Evolutionary conservation across 1,140 invertebrate genomes (phyloP).

Genomic region (Dreissena polymorpha): DNA sequence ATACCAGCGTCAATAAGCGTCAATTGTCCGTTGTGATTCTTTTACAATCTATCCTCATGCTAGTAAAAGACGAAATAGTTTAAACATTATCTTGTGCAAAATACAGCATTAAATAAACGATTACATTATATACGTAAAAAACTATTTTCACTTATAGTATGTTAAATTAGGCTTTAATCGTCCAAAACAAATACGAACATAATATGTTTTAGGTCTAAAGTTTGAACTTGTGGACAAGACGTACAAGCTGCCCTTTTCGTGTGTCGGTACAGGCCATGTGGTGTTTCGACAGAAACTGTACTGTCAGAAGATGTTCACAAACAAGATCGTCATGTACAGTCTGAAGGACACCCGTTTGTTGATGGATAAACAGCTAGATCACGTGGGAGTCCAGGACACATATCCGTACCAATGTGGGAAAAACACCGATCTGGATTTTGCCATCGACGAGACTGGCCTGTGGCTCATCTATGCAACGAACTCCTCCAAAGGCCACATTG

Average conservation of each 20-base stretch:
- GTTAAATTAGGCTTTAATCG: no score
- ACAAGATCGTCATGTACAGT: constrained; percentile 70
- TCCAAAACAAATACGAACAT: no score
- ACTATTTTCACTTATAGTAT: no score
- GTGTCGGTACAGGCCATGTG: constrained; percentile 73
- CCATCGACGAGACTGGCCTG: constrained; percentile 73
- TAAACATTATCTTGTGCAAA: no score
- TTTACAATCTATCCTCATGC: no score
- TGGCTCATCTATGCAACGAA: constrained; percentile 73
- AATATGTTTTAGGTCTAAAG: constrained; percentile 38
- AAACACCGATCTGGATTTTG: constrained; percentile 73
- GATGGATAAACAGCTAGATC: constrained; percentile 59
- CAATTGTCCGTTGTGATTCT: no score
- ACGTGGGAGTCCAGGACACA: constrained; percentile 65
- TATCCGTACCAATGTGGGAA: constrained; percentile 69
- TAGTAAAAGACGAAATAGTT: no score
- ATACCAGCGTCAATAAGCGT: no score
- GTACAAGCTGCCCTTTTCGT: constrained; percentile 67
- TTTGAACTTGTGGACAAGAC: constrained; percentile 54
- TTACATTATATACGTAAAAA: no score
- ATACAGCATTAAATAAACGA: no score
- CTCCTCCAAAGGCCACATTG: constrained; percentile 68
- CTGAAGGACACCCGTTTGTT: constrained; percentile 60
- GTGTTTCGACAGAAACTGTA: constrained; percentile 68
- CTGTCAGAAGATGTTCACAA: constrained; percentile 70